Percentiles rank a stretch among this genome's conserved stretches.
Conservation (phyloP, 2,797 vertebrate species). For the Halcyon chelicuti region DNA sequence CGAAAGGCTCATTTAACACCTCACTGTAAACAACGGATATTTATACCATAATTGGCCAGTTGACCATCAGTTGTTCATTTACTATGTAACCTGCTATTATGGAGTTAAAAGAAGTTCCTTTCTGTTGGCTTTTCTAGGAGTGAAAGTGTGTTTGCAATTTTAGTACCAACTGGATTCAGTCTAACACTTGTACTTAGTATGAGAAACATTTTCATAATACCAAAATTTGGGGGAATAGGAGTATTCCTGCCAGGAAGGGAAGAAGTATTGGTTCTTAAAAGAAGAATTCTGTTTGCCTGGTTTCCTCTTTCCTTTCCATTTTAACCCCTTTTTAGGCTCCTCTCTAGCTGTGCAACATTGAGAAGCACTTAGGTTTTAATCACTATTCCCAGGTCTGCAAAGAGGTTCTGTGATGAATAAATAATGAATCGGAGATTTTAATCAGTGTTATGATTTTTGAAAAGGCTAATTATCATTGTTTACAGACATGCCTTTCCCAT, state of each 20-base stretch:
- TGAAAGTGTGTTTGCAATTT: conserved; percentile 78
- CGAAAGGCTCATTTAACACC: conserved; percentile 79
- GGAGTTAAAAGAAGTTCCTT: conserved; percentile 81
- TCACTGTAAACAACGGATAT: conserved; percentile 80
- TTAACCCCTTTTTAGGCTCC: conserved; percentile 69
- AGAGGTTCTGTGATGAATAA: conserved; percentile 80
- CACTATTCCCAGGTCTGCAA: conserved; percentile 76
- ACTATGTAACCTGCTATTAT: conserved; percentile 77
- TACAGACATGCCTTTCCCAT: conserved; percentile 50
- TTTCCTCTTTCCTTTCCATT: conserved; percentile 63
- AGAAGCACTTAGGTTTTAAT: conserved; percentile 75
- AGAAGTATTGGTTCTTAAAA: conserved; percentile 67
- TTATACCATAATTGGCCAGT: conserved; percentile 82
- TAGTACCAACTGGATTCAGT: conserved; percentile 71
- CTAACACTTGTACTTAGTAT: conserved; percentile 76
- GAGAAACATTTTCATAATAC: conserved; percentile 78
- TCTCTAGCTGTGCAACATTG: neutral
- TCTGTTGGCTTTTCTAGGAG: conserved; percentile 70
- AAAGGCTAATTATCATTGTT: conserved; percentile 72
- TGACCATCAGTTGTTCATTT: conserved; percentile 78
- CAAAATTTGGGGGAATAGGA: conserved; percentile 68
- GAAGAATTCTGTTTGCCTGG: conserved; percentile 61
- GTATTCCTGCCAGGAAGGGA: conserved; percentile 76
- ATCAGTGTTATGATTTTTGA: conserved; percentile 74
- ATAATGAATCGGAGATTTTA: conserved; percentile 79